A percentile compares a stretch with the other conserved stretches of the same genome.
phyloP scores from a whole-genome alignment of 2,113 vertebrate genomes.

The Salvelinus sp. region DNA sequence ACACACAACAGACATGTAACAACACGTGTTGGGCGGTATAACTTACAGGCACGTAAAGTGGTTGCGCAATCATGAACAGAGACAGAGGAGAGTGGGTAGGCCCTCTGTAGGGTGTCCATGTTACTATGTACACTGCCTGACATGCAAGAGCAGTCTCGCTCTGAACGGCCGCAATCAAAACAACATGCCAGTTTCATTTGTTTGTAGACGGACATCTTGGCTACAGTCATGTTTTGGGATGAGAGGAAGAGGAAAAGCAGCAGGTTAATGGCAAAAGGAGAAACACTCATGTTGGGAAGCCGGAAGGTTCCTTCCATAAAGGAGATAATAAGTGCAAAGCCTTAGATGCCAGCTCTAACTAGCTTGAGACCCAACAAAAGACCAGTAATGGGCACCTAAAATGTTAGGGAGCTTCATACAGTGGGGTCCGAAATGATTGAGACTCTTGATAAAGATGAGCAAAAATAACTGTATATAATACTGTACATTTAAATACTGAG shows the following conservation, averaged over 20 bases:
- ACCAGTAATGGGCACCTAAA: not conserved
- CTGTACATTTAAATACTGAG: no score
- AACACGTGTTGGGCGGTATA: conserved; percentile 83
- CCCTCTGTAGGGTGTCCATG: conserved; percentile 99
- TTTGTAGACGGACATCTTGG: conserved; percentile 99
- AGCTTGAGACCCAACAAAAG: conserved; percentile 79
- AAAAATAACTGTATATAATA: no score
- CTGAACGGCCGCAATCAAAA: conserved; percentile 99
- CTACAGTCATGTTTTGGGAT: conserved; percentile 95
- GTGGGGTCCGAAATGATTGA: no score
- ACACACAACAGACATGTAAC: conserved; percentile 76
- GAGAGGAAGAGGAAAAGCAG: conserved; percentile 99
- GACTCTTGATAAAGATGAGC: no score
- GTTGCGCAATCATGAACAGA: conserved; percentile 99
- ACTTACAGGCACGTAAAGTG: conserved; percentile 99
- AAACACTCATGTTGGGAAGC: conserved; percentile 78
- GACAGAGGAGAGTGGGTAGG: conserved; percentile 99
- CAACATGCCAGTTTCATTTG: conserved; percentile 99
- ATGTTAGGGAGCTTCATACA: not conserved
- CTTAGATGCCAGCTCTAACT: conserved; percentile 86
- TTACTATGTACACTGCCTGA: conserved; percentile 99
- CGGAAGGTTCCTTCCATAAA: conserved; percentile 80
- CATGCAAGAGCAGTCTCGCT: conserved; percentile 99
- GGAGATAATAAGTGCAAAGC: conserved; percentile 79
- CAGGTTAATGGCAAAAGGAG: conserved; percentile 98